phyloP scores from a whole-genome alignment of 2,888 invertebrate genomes.

The Drosophila nr. perissopoda region DNA sequence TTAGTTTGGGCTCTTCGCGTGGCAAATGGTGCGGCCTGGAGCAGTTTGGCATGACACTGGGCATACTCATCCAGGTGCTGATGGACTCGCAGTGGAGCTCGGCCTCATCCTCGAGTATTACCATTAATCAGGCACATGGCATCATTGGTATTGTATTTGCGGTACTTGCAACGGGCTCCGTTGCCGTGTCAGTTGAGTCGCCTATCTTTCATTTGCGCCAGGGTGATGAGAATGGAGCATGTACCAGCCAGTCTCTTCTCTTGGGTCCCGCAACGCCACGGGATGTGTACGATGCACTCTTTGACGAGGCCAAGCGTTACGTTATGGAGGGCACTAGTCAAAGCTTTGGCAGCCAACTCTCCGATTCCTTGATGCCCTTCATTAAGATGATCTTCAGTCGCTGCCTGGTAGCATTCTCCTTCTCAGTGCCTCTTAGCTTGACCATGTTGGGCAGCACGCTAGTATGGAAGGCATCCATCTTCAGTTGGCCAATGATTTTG shows the following conservation, averaged over 20 bases:
- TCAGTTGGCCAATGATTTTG: conserved; percentile 61
- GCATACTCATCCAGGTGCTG: conserved; percentile 71
- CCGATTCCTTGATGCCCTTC: conserved; percentile 61
- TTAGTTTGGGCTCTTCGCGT: conserved; percentile 53
- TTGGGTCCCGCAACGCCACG: conserved; percentile 40
- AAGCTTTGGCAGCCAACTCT: conserved; percentile 38
- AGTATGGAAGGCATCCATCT: conserved; percentile 9
- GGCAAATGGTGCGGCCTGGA: conserved; percentile 75
- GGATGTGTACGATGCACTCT: conserved; percentile 41
- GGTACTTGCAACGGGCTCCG: conserved; percentile 46
- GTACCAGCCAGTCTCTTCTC: conserved; percentile 52
- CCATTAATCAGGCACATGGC: conserved; percentile 69
- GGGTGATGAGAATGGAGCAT: conserved; percentile 68
- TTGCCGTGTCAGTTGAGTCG: conserved; percentile 69
- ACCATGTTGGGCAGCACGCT: conserved; percentile 52
- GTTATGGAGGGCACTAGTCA: conserved; percentile 62
- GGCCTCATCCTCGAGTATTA: conserved; percentile 9
- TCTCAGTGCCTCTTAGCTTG: conserved; percentile 72
- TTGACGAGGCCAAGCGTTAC: conserved; percentile 71
- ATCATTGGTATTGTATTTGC: conserved; percentile 70
- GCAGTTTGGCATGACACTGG: conserved; percentile 66
- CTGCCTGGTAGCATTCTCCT: conserved; percentile 74
- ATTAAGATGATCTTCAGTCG: conserved; percentile 72
- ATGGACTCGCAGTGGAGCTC: conserved; percentile 63
- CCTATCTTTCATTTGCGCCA: conserved; percentile 72